Evolutionary conservation across 1,140 invertebrate species (phyloP), one percentile per base, ranked within the genome.

Genomic region (Neuroterus valhalla): DNA sequence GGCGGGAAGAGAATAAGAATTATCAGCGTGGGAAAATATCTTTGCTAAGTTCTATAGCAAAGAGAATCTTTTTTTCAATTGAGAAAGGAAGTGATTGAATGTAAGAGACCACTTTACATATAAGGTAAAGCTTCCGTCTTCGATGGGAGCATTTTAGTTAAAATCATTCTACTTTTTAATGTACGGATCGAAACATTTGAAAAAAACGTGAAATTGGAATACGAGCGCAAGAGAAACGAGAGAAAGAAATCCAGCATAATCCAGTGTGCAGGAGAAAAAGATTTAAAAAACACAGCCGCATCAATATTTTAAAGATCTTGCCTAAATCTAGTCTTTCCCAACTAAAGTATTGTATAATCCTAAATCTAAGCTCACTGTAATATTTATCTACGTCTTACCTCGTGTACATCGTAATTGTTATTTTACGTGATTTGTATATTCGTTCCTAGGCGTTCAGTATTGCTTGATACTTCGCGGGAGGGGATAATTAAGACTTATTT

Each of bases 311-410:
- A 72, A 73, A 70, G 38, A 75, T 71, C 67, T 77, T 77, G 74
- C 72, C 78, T 68, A 79, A 77, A 75, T 75, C 71, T 79, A 77
- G 75, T 77, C 75, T 77, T 77, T 79, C 78, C 75, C 72, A 75
- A 77, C 70, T 79, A 76, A 48, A 44, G 0, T 67, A 74, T 43
- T 1, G 12, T 74, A 38, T 62, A 62, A 62, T 26, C 23, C 67
- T 38, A 43, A 77, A 78, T 26, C 70, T 81, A 86, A 85, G 76
- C 82, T 81, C 81, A 81, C 75, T 78, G 75, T 70, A 76, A 76
- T 75, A 84, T 76, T 82, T 78, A 78, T 69, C 81, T 82, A 80
- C 78, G 77, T 81, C 80, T 82, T 78, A 82, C 72, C 77, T 81
- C 78, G 70, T 67, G 66, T 78, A 78, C 26, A 74, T 46, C 70